Base-by-base conservation (phyloP, 2,888 invertebrate genomes). In the Stenichneumon culpator region DNA sequence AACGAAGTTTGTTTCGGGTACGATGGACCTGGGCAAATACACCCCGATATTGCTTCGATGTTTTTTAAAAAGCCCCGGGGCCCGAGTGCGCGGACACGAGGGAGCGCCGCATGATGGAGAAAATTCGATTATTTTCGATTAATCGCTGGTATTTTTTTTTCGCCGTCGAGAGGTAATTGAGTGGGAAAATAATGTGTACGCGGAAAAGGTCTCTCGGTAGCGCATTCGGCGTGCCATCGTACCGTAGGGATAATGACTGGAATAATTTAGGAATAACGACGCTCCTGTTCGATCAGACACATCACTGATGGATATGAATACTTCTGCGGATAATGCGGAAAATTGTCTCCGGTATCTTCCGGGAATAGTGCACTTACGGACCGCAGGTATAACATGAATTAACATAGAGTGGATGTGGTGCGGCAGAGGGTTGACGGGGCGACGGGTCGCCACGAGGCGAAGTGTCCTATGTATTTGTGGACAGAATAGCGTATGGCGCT, bases 341-440 rank as follows among this genome's bases (percentile, higher is more conserved):
- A 25, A 22, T 14, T 19, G 57, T 22, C 11, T 11, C 9, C 22
- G 9, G 14, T 14, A 36, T n/a, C 65, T 65, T 65, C 47, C 7
- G 22, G 25, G 25, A 65, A 79, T 79, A 65, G 36, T 72, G 32
- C 52, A 72, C 63, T 32, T 52, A 32, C 32, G 63, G n/a, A 52
- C 28, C 47, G 63, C 69, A 25, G 14, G 50, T 63, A 73, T 50
- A 79, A 73, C 73, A 74, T 68, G 68, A 68, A 83, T 83, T 74
- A 83, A 63, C 57, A 28, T 68, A 50, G 50, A 69, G 50, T 32
- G 25, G 28, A 60, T 39, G 67, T 36, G 16, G 79, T 22, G 44
- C 28, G 22, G n/a, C 16, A 5, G 72, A 36, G 25, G 52, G 22
- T 6, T 14, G 47, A 28, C 6, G 22, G 16, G 39, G 25, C n/a